Conservation (phyloP, 2,797 vertebrate species). For the Hippoglossus hippoglossus region DNA sequence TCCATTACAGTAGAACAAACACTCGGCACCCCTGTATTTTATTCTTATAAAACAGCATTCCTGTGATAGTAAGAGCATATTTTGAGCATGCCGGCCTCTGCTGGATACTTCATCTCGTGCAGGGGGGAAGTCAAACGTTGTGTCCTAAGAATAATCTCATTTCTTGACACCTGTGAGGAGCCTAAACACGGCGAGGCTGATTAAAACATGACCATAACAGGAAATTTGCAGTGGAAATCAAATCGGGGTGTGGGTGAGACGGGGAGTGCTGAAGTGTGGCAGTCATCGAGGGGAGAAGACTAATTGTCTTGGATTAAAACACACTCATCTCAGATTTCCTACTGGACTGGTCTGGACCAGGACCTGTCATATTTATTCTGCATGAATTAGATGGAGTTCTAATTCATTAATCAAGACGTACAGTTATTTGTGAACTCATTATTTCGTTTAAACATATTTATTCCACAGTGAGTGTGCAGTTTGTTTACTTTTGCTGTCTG, state of each 20-base stretch:
- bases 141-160: slow-evolving; percentile 30
- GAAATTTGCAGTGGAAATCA: slow-evolving; percentile 65
- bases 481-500: slow-evolving; percentile 36
- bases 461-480: background rate
- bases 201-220: slow-evolving; percentile 72
- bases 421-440: slow-evolving; percentile 17
- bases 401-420: slow-evolving; percentile 26
- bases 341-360: slow-evolving; percentile 20
- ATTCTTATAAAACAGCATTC: no score
- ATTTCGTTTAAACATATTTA: slow-evolving; percentile 13
- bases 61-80: background rate
- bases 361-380: slow-evolving; percentile 27
- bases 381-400: slow-evolving; percentile 4
- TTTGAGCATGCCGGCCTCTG: background rate
- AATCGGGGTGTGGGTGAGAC: slow-evolving; percentile 38
- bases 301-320: slow-evolving; percentile 62
- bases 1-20: no score
- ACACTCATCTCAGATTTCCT: slow-evolving; percentile 56
- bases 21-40: no score
- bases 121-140: slow-evolving; percentile 13
- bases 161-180: slow-evolving; percentile 48
- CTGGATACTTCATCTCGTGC: background rate
- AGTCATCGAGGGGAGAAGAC: slow-evolving; percentile 52
- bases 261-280: slow-evolving; percentile 54
- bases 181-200: slow-evolving; percentile 56